These are phyloP conservation scores for Cebidichthys violaceus DNA, from an alignment of 2,113 vertebrate genomes.

Conservation along the genomic window DNA sequence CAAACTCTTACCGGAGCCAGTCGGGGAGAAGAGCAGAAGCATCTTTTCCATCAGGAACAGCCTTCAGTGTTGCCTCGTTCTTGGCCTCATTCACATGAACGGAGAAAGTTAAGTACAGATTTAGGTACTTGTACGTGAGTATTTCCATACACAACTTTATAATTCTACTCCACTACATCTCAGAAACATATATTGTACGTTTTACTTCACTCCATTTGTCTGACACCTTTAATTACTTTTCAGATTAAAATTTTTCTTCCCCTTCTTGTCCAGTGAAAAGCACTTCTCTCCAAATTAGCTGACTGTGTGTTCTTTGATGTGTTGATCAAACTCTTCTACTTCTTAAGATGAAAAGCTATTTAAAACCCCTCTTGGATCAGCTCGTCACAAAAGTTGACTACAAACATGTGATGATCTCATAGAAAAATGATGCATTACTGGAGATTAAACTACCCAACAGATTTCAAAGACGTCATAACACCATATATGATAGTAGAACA, in stretches of 20 bases:
- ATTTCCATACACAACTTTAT: neutral
- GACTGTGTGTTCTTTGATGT: neutral
- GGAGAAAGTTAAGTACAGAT: neutral
- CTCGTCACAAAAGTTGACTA: neutral
- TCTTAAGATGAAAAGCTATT: neutral
- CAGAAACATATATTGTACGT: neutral
- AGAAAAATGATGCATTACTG: neutral
- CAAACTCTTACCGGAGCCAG: neutral
- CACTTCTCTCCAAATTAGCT: neutral
- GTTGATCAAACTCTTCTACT: neutral
- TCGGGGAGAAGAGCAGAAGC: neutral
- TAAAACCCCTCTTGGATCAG: neutral
- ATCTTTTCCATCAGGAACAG: neutral
- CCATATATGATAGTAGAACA: neutral
- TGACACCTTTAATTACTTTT: neutral
- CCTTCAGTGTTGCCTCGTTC: neutral
- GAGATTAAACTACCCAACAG: neutral
- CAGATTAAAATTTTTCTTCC: neutral
- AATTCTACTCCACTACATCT: neutral
- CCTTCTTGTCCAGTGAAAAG: neutral
- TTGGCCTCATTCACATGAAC: too few species aligned
- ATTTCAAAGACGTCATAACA: neutral
- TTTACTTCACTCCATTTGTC: neutral
- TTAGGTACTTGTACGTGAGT: neutral
- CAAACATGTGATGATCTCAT: neutral